Base-by-base conservation (phyloP, 2,797 vertebrate genomes). In the Bufotes viridis region DNA sequence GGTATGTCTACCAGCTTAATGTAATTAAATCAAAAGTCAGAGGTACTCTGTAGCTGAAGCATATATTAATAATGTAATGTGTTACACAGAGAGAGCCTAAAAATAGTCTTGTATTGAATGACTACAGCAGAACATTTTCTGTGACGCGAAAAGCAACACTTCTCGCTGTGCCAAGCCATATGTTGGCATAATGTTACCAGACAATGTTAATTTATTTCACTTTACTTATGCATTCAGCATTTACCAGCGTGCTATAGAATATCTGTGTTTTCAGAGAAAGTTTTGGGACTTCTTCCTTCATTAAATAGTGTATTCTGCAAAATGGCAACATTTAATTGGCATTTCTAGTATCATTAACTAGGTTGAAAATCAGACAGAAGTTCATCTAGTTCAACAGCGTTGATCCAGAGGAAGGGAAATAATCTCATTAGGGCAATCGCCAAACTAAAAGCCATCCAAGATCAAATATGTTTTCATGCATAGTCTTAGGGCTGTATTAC, bases 121-220 rank as follows among this genome's bases (percentile, higher is more conserved):
- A 69, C 4, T 70, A 70, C 15, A 20, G 24, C 81, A 57, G 18
- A 42, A 74, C 13, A 12, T 72, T 84, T 49, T 34, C 3, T 70
- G 10, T 63, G 26, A 81, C 49, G 42, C 58, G 22, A 63, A 81
- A 81, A n/a, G 53, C 29, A 72, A 34, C 24, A 72, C 53, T 34
- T 57, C 55, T 74, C 5, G 0, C 69, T n/a, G 20, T 24, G 70
- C 70, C 82, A 76, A 84, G 70, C 83, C 83, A 76, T 76, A 84
- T 84, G 70, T 26, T 42, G 60, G 55, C 22, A 51, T 49, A 51
- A 75, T 24, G 29, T 84, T 84, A 57, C 82, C 83, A 84, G 49
- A 74, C 14, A 1, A 75, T 74, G 55, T 83, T 75, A 84, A 22
- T 57, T 82, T 17, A 55, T 83, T 84, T 57, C 15, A 42, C 29